Percentiles rank a stretch among this genome's conserved stretches.
These are phyloP conservation scores for Thalassoma bifasciatum DNA, from an alignment of 2,113 vertebrate genomes.

Conservation along the genomic window DNA sequence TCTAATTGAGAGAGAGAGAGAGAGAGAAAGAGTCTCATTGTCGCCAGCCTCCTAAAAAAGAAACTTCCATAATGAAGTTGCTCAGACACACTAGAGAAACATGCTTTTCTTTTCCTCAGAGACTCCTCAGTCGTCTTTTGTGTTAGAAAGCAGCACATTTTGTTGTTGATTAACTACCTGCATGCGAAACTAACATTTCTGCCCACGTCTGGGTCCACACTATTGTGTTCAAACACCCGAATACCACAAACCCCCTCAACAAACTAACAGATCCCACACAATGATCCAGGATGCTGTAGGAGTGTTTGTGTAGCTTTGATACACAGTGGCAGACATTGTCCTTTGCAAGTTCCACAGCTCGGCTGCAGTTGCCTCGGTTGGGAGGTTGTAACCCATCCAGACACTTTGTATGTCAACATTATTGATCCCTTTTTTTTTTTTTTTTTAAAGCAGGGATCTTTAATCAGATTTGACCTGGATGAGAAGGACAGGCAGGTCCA, in stretches of 20 bases:
- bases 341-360: conserved; percentile 40
- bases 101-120: background rate
- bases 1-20: conserved; percentile 52
- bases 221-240: conserved; percentile 38
- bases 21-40: background rate
- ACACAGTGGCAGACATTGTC: conserved; percentile 65
- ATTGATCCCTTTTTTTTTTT: conserved; percentile 69
- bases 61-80: conserved; percentile 14
- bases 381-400: conserved; percentile 53
- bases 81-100: conserved; percentile 32
- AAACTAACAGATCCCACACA: conserved; percentile 75
- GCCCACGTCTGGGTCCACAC: conserved; percentile 14
- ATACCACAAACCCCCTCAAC: conserved; percentile 54
- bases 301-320: conserved; percentile 66
- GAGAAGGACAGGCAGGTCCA: conserved; percentile 48
- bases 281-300: conserved; percentile 53
- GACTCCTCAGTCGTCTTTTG: conserved; percentile 6
- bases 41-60: background rate
- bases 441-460: conserved; percentile 60
- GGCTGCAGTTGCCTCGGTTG: conserved; percentile 46
- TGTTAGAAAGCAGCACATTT: conserved; percentile 1
- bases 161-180: conserved; percentile 8
- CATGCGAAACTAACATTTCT: conserved; percentile 31
- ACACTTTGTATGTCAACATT: conserved; percentile 58
- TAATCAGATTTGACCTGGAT: conserved; percentile 66